phyloP scores from a whole-genome alignment of 2,797 vertebrate genomes.

The Setipinna tenuifilis region DNA sequence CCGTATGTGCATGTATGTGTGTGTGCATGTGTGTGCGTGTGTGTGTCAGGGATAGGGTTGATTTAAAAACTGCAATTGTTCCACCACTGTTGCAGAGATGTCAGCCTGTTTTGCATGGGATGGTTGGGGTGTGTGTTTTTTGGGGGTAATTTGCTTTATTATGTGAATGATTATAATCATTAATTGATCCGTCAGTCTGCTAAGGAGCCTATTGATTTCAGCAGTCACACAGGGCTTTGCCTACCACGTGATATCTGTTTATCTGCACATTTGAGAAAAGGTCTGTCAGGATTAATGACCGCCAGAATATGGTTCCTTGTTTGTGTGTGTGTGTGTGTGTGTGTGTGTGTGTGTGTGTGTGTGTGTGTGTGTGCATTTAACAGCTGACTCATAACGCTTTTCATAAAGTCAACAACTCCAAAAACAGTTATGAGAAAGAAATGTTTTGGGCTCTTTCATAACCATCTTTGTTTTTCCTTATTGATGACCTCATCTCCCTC shows the following conservation, averaged over 20 bases:
- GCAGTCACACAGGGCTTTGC: neutral
- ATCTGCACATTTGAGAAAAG: neutral
- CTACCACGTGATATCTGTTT: neutral
- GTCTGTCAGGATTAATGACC: neutral
- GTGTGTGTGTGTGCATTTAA: neutral
- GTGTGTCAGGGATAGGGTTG: too few relatives aligned
- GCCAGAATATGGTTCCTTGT: neutral
- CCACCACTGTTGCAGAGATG: neutral
- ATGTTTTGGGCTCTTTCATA: neutral
- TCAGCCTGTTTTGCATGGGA: neutral
- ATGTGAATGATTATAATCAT: constrained; percentile 4
- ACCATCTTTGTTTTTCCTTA: too few relatives aligned
- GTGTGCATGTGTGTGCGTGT: too few relatives aligned
- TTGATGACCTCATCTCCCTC: too few relatives aligned
- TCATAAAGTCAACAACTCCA: neutral
- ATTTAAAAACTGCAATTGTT: neutral
- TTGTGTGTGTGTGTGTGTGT: neutral
- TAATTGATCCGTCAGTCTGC: neutral
- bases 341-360: neutral
- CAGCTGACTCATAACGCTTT: neutral
- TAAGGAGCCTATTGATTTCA: neutral
- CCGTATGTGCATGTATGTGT: too few relatives aligned
- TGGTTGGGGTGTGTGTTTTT: neutral
- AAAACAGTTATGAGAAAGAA: neutral
- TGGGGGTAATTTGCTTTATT: neutral